Evolutionary conservation across 2,888 invertebrate species (phyloP), one percentile per base, ranked within the genome.

Genomic region (Cheilosia urbana): DNA sequence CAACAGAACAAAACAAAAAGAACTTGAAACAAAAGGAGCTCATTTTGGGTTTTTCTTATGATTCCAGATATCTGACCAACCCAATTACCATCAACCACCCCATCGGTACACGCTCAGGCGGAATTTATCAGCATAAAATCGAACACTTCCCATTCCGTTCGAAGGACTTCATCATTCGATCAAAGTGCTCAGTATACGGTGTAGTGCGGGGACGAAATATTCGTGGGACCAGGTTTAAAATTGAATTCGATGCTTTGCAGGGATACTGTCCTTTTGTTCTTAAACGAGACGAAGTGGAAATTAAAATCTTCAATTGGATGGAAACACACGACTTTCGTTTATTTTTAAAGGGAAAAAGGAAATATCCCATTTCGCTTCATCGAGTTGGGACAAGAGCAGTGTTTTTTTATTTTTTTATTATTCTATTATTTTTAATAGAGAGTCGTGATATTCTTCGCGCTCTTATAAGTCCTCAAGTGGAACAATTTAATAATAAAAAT

Each of bases 221-320:
- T 69, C 63, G 51, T 37, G 49, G 21, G 42, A 60, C 27, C 27
- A 30, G 27, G 58, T 66, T 73, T 47, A 42, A 58, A 66, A 66
- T 76, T 76, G 66, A 76, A 68, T 76, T 51, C 66, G 30, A 24
- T 37, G 42, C 34, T 42, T 55, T 11, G 13, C 30, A 21, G 6
- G 45, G 27, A 58, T 11, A 4, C 57, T 73, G 83, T 45, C 79
- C 75, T 63, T 84, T 84, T 84, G 84, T 84, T 75, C 75, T 84
- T 75, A 78, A 79, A 84, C 84, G 84, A 82, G 78, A 81, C 87
- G 75, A 69, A 84, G 65, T 76, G 88, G 87, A 88, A 88, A 88
- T 87, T 87, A 88, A 88, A 85, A 83, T 85, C 87, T 84, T 88
- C 88, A 87, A 87, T 88, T 88, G 88, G 84, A 87, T 87, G 87